Conservation (phyloP, 2,113 vertebrate species). For the Archilochus colubris region DNA sequence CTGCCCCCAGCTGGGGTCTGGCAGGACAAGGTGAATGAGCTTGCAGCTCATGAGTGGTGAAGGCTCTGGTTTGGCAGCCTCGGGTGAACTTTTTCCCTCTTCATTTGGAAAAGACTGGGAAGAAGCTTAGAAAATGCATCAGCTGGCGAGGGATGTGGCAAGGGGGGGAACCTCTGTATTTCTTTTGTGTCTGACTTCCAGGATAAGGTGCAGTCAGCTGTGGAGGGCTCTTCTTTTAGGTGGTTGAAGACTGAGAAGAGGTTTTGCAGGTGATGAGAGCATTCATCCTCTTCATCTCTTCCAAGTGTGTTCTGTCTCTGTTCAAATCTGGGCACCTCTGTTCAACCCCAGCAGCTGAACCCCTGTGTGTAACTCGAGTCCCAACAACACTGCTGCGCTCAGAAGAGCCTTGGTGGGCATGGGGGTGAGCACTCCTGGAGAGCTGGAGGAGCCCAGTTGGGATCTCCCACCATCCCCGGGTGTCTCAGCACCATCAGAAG, state of each 20-base stretch:
- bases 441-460: neutral
- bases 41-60: neutral
- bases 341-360: neutral
- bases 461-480: neutral
- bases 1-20: fast-evolving
- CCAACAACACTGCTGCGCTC: neutral
- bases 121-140: constrained; percentile 25
- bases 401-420: neutral
- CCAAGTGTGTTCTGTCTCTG: neutral
- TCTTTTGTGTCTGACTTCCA: neutral
- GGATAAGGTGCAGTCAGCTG: neutral
- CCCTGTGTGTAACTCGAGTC: fast-evolving
- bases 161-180: neutral
- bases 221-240: neutral
- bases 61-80: neutral
- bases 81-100: constrained; percentile 18
- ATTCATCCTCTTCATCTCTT: neutral
- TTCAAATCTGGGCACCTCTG: neutral
- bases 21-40: neutral
- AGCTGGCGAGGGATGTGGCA: neutral
- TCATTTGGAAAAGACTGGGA: constrained; percentile 35
- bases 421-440: fast-evolving
- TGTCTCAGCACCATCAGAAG: neutral
- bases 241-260: neutral
- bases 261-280: neutral